Evolutionary conservation across 1,140 invertebrate genomes (phyloP).

Genomic region (Drosophila nigromelanica): DNA sequence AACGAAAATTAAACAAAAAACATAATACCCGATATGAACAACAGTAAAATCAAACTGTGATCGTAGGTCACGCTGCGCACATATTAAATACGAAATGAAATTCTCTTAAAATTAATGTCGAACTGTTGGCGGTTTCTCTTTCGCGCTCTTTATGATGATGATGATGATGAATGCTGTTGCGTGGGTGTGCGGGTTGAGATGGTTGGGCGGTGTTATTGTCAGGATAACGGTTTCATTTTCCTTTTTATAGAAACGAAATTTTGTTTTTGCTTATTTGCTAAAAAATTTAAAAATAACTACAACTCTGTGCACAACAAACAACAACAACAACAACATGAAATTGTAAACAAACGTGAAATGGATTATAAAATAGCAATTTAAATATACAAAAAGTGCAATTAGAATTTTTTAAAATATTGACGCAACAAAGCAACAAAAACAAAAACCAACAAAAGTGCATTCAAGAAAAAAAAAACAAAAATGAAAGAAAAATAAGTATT

Average conservation of each 20-base stretch:
- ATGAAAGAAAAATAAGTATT: slow-evolving; percentile 47
- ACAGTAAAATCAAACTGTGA: no score
- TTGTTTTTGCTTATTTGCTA: slow-evolving; percentile 9
- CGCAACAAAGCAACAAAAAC: slow-evolving; percentile 49
- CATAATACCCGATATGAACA: no score
- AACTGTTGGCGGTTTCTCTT: no score
- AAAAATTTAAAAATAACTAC: neutral
- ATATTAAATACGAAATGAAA: no score
- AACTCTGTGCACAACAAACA: slow-evolving; percentile 28
- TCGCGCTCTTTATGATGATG: neutral
- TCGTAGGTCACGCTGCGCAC: slow-evolving; percentile 12
- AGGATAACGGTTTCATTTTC: slow-evolving; percentile 43
- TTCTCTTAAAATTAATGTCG: no score
- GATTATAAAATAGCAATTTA: slow-evolving; percentile 60
- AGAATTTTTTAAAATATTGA: slow-evolving; percentile 79
- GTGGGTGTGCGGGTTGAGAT: neutral
- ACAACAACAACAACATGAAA: slow-evolving; percentile 31
- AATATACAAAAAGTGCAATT: slow-evolving; percentile 79
- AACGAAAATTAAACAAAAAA: neutral
- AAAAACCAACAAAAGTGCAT: slow-evolving; percentile 71
- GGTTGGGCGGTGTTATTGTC: neutral
- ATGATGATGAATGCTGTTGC: neutral
- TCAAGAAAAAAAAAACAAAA: slow-evolving; percentile 55
- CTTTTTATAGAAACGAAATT: slow-evolving; percentile 15
- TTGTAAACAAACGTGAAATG: slow-evolving; percentile 16